Conservation (phyloP, 2,113 vertebrate genomes). For the Rousettus leschenaultii region DNA sequence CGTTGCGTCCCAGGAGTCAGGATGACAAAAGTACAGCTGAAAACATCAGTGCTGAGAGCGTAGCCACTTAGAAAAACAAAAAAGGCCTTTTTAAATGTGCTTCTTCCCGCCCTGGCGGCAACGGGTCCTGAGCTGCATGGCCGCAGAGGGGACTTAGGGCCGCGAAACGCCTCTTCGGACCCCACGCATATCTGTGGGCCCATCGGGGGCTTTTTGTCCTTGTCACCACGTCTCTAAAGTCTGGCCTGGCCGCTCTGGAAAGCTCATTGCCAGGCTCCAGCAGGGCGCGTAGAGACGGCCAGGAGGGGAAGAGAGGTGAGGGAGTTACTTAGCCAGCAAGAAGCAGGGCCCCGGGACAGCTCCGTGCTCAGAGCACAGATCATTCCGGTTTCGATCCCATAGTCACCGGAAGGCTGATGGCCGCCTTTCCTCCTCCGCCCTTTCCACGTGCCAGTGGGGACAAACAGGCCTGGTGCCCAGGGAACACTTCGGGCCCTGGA, state of each 20-base stretch:
- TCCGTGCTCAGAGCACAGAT: neutral
- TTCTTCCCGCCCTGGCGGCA: neutral
- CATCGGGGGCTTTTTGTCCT: neutral
- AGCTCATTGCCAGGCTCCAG: neutral
- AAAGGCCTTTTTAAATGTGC: neutral
- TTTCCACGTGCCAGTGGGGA: fast-evolving
- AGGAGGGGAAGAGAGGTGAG: neutral
- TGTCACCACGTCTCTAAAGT: neutral
- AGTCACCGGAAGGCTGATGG: neutral
- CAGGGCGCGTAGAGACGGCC: neutral
- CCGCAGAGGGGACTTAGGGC: neutral
- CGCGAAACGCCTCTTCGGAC: neutral
- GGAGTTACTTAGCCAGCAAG: too few relatives aligned
- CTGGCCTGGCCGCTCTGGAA: neutral
- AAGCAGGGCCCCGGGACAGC: neutral
- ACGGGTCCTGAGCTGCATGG: neutral
- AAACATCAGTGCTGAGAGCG: fast-evolving
- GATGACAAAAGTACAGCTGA: neutral
- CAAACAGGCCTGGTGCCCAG: neutral
- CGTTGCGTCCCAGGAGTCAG: fast-evolving
- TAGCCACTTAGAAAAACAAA: neutral
- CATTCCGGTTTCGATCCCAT: neutral
- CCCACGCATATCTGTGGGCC: neutral
- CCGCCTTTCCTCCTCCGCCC: neutral
- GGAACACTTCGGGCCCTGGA: neutral